Percentiles rank a stretch among this genome's conserved stretches.
phyloP scores from a whole-genome alignment of 2,113 vertebrate species.

The Calyptommatus sinebrachiatus region DNA sequence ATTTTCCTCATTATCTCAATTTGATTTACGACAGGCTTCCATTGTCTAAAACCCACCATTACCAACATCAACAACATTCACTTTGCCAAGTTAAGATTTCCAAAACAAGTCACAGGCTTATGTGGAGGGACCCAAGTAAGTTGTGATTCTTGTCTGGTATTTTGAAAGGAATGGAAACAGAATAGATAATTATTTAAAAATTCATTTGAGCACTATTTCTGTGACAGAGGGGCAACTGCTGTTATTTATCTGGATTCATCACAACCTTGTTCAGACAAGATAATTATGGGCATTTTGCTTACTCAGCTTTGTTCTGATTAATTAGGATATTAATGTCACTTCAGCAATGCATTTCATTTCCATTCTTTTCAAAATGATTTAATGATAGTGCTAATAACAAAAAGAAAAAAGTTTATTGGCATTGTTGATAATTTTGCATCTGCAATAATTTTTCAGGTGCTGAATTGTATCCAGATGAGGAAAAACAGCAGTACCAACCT shows the following conservation, averaged over 20 bases:
- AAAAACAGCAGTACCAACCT: no score
- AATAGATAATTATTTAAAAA: not conserved
- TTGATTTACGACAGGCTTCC: no score
- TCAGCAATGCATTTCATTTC: no score
- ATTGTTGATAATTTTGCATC: no score
- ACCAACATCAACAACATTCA: not conserved
- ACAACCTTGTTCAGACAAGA: not conserved
- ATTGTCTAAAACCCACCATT: not conserved
- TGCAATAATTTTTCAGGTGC: no score
- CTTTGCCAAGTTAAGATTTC: not conserved
- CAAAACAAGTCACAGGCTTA: not conserved
- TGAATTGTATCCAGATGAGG: no score
- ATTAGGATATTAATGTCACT: not conserved
- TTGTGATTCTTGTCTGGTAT: not conserved
- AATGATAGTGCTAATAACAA: no score
- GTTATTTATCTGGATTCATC: not conserved
- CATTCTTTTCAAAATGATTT: no score
- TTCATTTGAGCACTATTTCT: not conserved
- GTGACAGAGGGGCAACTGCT: not conserved
- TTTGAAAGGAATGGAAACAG: not conserved
- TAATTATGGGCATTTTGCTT: not conserved
- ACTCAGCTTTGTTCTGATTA: not conserved
- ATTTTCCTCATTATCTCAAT: not conserved
- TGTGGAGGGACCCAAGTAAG: no score
- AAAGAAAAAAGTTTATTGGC: no score